Percentiles rank a stretch among this genome's conserved stretches.
Evolutionary conservation across 2,888 invertebrate genomes (phyloP).

Genomic region (Hirtodrosophila trivittata): DNA sequence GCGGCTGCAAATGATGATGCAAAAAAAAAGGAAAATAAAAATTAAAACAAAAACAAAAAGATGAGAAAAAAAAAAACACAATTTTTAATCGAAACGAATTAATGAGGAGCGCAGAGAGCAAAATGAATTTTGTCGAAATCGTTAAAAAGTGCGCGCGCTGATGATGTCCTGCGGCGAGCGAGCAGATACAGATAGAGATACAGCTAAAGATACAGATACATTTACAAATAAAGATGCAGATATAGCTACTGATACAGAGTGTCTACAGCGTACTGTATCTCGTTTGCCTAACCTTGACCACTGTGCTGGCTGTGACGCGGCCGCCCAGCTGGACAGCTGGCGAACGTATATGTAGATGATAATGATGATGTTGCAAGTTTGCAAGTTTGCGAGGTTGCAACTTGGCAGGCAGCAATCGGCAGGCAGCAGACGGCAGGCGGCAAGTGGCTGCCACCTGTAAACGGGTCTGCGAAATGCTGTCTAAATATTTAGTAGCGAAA

Average conservation of each 20-base stretch:
- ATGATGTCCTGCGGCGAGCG: constrained; percentile 64
- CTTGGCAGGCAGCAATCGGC: constrained; percentile 15
- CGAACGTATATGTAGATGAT: constrained; percentile 24
- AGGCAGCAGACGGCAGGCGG: constrained; percentile 12
- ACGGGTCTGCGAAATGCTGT: constrained; percentile 59
- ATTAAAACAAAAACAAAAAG: constrained; percentile 25
- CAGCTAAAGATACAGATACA: constrained; percentile 23
- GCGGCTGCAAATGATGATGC: constrained; percentile 68
- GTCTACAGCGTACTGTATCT: constrained; percentile 26
- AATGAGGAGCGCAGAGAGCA: constrained; percentile 71
- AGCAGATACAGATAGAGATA: constrained; percentile 13
- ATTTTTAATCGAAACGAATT: constrained; percentile 79
- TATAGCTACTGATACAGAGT: constrained; percentile 29
- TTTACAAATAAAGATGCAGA: constrained; percentile 20
- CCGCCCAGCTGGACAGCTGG: constrained; percentile 67
- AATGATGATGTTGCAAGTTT: constrained; percentile 67
- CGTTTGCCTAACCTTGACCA: constrained; percentile 74
- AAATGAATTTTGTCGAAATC: constrained; percentile 72
- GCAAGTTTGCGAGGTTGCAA: constrained; percentile 36
- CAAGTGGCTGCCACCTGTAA: constrained; percentile 67
- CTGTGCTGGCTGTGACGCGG: constrained; percentile 15
- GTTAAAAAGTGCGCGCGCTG: constrained; percentile 67
- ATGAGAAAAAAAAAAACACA: constrained; percentile 41
- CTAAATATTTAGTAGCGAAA: constrained; percentile 66
- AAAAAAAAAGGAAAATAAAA: constrained; percentile 36